Base-by-base conservation (phyloP, 2,113 vertebrate genomes). In the Planiliza haematocheilus region DNA sequence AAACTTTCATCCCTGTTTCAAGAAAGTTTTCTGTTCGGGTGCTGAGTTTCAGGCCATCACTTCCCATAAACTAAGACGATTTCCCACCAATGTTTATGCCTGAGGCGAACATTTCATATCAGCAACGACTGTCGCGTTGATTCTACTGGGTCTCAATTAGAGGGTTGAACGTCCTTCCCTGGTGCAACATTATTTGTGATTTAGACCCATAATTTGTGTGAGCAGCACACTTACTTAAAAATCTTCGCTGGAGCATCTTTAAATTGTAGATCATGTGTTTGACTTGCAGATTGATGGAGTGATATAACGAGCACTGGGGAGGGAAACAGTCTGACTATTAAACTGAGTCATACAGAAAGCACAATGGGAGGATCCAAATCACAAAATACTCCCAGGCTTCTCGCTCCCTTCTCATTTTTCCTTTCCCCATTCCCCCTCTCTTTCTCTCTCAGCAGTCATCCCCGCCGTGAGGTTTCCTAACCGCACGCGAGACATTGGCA, bases 401-500 rank as follows among this genome's bases (percentile, higher is more conserved):
- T 48, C 73, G 34, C 63, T 46, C 70, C 69, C 45, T 46, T 21
- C 38, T 18, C 64, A 66, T 66, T 59, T 63, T 67, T 49, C 76
- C 53, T 30, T 34, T 14, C 30, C 36, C 51, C 48, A 7, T 62
- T 13, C 50, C 36, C 78, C 37, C 60, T 43, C 75, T 36, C 41
- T 49, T 64, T 62, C 59, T 58, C 81, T 70, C 82, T 38, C 57
- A 74, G 51, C 79, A 89, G 81, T 86, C 86, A 82, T 90, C 84
- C 70, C 77, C 75, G 59, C 71, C 17, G 69, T 83, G 81, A 90
- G 75, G 89, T 91, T 92, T 87, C 82, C 79, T 85, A 75, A 79
- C 87, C 62, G 74, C 92, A 92, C 79, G 89, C 87, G 79, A 91
- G 89, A 85, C 82, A 63, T 81, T 92, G 91, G 90, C 91, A 82